Conservation (phyloP, 2,113 vertebrate species). For the Pimephales promelas region DNA sequence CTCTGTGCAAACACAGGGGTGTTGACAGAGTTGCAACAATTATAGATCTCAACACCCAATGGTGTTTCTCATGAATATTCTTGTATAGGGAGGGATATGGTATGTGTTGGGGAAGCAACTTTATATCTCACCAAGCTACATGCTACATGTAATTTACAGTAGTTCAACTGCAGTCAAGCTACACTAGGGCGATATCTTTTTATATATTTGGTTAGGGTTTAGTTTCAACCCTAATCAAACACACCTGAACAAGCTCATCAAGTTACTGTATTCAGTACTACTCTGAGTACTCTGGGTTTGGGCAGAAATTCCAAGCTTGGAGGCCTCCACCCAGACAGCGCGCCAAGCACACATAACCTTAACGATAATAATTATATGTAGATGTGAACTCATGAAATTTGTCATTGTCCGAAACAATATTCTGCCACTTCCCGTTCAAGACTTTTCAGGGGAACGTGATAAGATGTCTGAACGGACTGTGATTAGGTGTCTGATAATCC, state of each 20-base stretch:
- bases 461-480: background rate
- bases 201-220: background rate
- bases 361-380: no score
- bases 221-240: no score
- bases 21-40: constrained; percentile 29
- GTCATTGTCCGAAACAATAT: background rate
- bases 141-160: background rate
- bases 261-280: no score
- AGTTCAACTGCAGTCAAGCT: background rate
- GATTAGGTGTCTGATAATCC: background rate
- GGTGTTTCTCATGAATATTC: no score
- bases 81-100: background rate
- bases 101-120: background rate
- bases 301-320: no score
- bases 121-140: background rate
- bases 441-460: background rate
- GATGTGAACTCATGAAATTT: no score
- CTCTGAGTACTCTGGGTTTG: no score
- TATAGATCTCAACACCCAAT: constrained; percentile 22
- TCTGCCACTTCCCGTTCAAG: background rate
- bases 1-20: constrained; percentile 33
- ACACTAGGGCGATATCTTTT: background rate
- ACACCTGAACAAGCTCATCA: no score
- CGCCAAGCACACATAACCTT: no score
- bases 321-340: no score